These are phyloP conservation scores for Eupithecia pulchellata DNA, from an alignment of 2,888 invertebrate genomes.

Conservation along the genomic window DNA sequence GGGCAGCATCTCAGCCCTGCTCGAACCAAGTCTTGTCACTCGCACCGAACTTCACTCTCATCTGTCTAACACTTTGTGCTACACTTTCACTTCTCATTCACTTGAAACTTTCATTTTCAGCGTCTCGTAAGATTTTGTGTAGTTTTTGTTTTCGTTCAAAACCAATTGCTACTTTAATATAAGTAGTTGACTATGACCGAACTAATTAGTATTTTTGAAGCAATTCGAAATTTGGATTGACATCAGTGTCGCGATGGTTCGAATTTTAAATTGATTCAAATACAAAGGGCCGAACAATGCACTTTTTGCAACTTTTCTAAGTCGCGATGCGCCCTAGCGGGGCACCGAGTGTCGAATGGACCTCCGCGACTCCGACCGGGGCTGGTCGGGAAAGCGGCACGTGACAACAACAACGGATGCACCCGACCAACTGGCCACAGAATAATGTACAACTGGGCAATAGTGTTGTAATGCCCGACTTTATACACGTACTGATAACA, in stretches of 20 bases:
- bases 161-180: background rate
- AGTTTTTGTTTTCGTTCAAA: background rate
- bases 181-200: background rate
- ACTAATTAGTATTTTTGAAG: background rate
- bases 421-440: constrained; percentile 17
- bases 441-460: constrained; percentile 12
- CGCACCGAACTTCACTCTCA: constrained; percentile 32
- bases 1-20: constrained; percentile 55
- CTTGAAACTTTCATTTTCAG: constrained; percentile 15
- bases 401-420: constrained; percentile 35
- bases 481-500: constrained; percentile 9
- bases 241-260: background rate
- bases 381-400: constrained; percentile 30
- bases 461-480: constrained; percentile 34
- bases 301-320: constrained; percentile 19
- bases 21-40: constrained; percentile 27
- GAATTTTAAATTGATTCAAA: background rate
- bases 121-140: background rate
- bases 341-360: constrained; percentile 31
- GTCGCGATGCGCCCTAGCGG: constrained; percentile 30
- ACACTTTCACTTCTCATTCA: constrained; percentile 28
- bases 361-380: constrained; percentile 19
- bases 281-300: background rate
- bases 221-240: background rate
- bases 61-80: constrained; percentile 17